Evolutionary conservation across 2,797 vertebrate species (phyloP).

Genomic region (Aphelocoma californica): DNA sequence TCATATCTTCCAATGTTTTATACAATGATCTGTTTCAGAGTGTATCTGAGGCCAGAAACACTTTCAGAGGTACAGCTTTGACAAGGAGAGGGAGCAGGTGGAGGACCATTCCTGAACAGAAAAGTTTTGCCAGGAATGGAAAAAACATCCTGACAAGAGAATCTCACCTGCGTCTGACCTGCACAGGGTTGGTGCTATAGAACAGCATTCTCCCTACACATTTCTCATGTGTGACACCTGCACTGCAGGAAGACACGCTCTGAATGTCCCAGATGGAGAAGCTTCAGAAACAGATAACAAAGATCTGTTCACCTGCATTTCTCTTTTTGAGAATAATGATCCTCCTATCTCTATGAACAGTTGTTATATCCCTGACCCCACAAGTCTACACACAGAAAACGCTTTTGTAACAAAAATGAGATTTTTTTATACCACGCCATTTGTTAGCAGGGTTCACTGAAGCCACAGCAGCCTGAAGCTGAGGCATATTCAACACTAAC

Average conservation of each 20-base stretch:
- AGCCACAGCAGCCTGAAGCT: background rate
- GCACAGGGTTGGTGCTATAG: background rate
- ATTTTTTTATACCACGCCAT: background rate
- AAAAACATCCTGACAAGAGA: background rate
- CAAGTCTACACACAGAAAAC: background rate
- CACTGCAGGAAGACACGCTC: background rate
- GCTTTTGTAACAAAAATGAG: background rate
- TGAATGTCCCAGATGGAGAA: background rate
- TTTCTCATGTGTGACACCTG: background rate
- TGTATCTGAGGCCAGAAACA: background rate
- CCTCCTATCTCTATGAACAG: background rate
- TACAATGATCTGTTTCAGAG: background rate
- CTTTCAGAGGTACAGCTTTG: background rate
- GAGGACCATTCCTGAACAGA: background rate
- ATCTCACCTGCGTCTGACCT: background rate
- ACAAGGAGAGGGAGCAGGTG: background rate
- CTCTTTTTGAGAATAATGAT: background rate
- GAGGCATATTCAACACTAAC: background rate
- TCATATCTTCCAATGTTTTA: background rate
- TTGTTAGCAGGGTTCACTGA: background rate
- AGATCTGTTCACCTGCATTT: background rate
- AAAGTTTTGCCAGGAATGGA: background rate
- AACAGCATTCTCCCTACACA: background rate
- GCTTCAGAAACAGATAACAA: background rate
- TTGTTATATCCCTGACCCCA: background rate